Base-by-base conservation (phyloP, 2,888 invertebrate species). In the Tiliacea aurago region DNA sequence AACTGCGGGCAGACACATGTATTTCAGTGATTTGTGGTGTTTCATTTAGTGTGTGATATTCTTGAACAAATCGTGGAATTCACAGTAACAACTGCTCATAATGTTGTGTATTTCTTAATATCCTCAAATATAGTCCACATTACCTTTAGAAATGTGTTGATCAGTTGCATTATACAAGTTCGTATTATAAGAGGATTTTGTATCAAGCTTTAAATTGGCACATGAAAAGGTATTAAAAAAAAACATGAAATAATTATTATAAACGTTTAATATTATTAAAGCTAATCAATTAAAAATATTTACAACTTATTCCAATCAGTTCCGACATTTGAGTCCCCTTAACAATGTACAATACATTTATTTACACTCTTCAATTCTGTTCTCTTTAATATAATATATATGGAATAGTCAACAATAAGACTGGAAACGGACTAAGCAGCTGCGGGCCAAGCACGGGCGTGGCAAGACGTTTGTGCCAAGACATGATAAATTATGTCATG, bases 251-350 rank as follows among this genome's bases (percentile, higher is more conserved):
- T 87, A 81, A 88, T 87, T 88, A 88, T 88, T 87, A 84, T 89
- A 89, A 90, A 89, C 87, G 73, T 92, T 90, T 90, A 92, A 87
- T 88, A 86, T 90, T 90, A 90, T 91, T 92, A 93, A 93, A 91
- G 90, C 91, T 93, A 91, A 84, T 90, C 84, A 90, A 89, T 90
- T 92, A 88, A 87, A 87, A 88, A 86, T 94, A 95, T 94, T 90
- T 94, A 95, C 93, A 95, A 83, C 94, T 95, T 95, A 95, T 90
- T 88, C 89, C 94, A 93, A 95, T 96, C 96, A 96, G 96, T 96
- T 95, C 96, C 93, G 93, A 94, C 94, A 92, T 90, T 90, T 86
- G 88, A 91, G 92, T 93, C 92, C 86, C 81, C 83, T 89, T 90
- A 89, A 88, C 90, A 91, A 90, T 90, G 87, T 91, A 91, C 90